Base-by-base conservation (phyloP, 53 echinoderm and acorn worm species). In the Astropecten irregularis region DNA sequence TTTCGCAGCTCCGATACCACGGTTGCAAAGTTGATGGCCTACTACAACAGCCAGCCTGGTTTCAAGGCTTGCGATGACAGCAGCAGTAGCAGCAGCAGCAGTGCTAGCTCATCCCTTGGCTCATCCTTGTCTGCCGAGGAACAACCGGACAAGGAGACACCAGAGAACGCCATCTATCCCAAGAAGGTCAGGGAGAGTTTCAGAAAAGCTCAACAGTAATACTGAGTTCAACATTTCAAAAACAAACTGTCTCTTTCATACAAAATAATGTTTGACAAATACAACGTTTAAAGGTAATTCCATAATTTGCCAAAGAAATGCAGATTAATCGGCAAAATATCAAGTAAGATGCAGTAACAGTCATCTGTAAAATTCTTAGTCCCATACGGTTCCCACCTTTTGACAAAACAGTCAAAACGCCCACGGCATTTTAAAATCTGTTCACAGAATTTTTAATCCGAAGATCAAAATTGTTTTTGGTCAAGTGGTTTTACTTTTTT, bases 1-100 rank as follows among this genome's bases (percentile, higher is more conserved):
- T n/a, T n/a, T n/a, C n/a, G n/a, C 48, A 79, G 79, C 19, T 79
- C 79, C 10, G 79, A 79, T 30, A 60, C 27, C 16, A 79, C 60
- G 3, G 31, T 79, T 27, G 61, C 56, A 7, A 79, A 79, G 47
- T 23, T 79, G 79, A 79, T 79, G n/a, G 47, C 79, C 31, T 79
- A 79, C 79, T 79, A 79, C 63, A 26, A 79, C 46, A 62, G 18
- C 44, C 30, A 47, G 49, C 30, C 79, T 0, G 79, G 79, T 1
- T 79, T 57, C 33, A 62, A 62, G 14, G 61, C 79, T 29, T 79
- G 79, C 36, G 62, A 47, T 11, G 62, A n/a, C 47, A n/a, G 46
- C 33, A 60, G 40, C 11, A 62, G 23, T 36, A 36, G 36, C 35
- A n/a, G 46, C 33, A 60, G 40, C 11, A 62, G 23, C 22, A 36